Base-by-base conservation (phyloP, 2,797 vertebrate species). In the Toxotes lorentzi region DNA sequence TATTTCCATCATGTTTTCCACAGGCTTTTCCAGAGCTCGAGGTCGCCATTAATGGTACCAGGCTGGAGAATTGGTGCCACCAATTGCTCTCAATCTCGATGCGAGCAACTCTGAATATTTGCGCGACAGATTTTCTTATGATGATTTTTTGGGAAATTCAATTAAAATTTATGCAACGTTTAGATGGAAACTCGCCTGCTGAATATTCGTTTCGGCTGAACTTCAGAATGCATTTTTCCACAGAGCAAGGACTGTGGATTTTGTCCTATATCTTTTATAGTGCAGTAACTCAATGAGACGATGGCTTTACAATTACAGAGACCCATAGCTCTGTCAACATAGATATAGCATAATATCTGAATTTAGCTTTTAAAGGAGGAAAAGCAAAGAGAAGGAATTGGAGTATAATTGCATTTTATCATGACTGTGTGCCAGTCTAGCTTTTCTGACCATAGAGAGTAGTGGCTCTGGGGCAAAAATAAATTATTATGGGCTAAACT, bases 401-500 rank as follows among this genome's bases (percentile, higher is more conserved):
- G 38, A 65, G 59, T 43, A 21, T 35, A 14, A 34, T 50, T 1
- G 27, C 65, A 35, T 59, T 69, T 81, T 19, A 53, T 45, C 51
- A 43, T 9, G 9, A 72, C 45, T 53, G 41, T 13, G 24, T 71
- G 75, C 45, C 45, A 47, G 21, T 76, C 59, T 56, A 75, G 80
- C 57, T 78, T 85, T 27, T 78, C 34, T 12, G 3, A 63, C 51
- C 61, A 38, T 16, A 43, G n/a, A 47, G 53, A 24, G 21, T 5
- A 24, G 30, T 27, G 23, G 48, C 64, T 76, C 24, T 74, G 50
- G 78, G 71, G 69, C 30, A 62, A 79, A 47, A 82, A 70, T 63
- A 78, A 60, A 48, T 30, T n/a, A 57, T 71, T 54, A 68, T 51
- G 65, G 57, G 47, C 54, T 72, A 13, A 81, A 77, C 19, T 82